Evolutionary conservation across 2,888 invertebrate genomes (phyloP), one percentile per base, ranked within the genome.

Genomic region (Merodon equestris): DNA sequence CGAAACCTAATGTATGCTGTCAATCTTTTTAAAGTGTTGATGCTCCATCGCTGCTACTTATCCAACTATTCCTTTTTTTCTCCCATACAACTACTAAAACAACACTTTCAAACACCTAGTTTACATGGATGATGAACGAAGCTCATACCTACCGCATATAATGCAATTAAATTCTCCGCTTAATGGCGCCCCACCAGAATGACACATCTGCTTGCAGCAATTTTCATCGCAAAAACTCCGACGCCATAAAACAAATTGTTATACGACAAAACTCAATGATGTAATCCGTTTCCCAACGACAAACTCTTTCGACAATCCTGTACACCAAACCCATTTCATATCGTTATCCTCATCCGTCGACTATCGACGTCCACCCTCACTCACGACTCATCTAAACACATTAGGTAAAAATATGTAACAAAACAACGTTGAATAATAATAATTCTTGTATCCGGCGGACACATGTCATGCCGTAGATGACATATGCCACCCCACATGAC

Each of bases 351-450:
- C 10, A 10, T 9, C 40, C 2, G 5, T 10, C 10, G 40, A 10
- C 40, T 40, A 36, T 36, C 5, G 36, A 36, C 36, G 7, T 10
- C 10, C 10, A 36, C 36, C 10, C 10, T 40, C 40, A n/a, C 10
- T 9, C 10, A 40, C 40, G 40, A 12, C 9, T 12, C 17, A 50
- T 40, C 18, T 50, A 38, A 48, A 27, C 48, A 57, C 27, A 34
- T 58, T 47, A 18, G 13, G 45, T 47, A 47, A 47, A 58, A 58
- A 58, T 58, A n/a, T n/a, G n/a, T n/a, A n/a, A n/a, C n/a, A n/a
- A n/a, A n/a, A n/a, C n/a, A 58, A 50, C 64, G 19, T 19, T 66
- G 54, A 66, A 67, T 77, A 77, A 73, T 77, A 77, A 73, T 67
- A 71, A 71, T 63, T 72, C 57, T 44, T 67, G 61, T 63, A 73